Conservation (phyloP, 1,140 invertebrate genomes). For the Drosophila novamexicana region DNA sequence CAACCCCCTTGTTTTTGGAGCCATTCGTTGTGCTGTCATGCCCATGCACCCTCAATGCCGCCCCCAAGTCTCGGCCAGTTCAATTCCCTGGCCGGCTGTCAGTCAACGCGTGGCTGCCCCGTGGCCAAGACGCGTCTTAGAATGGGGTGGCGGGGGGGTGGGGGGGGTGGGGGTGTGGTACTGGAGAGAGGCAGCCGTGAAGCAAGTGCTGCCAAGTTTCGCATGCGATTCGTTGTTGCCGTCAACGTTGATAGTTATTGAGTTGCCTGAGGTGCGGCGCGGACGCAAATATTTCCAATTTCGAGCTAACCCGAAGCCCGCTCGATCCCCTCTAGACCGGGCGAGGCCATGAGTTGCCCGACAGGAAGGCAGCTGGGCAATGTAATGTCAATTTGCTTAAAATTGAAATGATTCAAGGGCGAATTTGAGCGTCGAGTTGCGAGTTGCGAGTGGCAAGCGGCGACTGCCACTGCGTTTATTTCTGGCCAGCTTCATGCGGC, state of each 20-base stretch:
- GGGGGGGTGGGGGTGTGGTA: background rate
- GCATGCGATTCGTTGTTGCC: slow-evolving; percentile 61
- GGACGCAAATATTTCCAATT: slow-evolving; percentile 43
- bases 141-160: background rate
- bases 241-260: slow-evolving; percentile 71
- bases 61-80: slow-evolving; percentile 32
- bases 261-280: slow-evolving; percentile 50
- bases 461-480: slow-evolving; percentile 40
- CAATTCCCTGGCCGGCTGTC: slow-evolving; percentile 60
- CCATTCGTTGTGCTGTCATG: background rate
- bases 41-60: background rate
- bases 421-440: slow-evolving; percentile 44
- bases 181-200: background rate
- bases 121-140: slow-evolving; percentile 34
- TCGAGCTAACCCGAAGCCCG: slow-evolving; percentile 22
- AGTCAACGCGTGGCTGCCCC: slow-evolving; percentile 65
- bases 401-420: slow-evolving; percentile 78
- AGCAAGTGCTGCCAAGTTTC: slow-evolving; percentile 42
- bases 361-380: slow-evolving; percentile 57
- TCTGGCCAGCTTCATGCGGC: slow-evolving; percentile 47
- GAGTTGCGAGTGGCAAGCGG: slow-evolving; percentile 22
- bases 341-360: background rate
- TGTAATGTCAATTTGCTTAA: slow-evolving; percentile 77
- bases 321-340: background rate
- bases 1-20: slow-evolving; percentile 21